Conservation (phyloP, 1,140 invertebrate genomes). For the Ceratitis capitata region DNA sequence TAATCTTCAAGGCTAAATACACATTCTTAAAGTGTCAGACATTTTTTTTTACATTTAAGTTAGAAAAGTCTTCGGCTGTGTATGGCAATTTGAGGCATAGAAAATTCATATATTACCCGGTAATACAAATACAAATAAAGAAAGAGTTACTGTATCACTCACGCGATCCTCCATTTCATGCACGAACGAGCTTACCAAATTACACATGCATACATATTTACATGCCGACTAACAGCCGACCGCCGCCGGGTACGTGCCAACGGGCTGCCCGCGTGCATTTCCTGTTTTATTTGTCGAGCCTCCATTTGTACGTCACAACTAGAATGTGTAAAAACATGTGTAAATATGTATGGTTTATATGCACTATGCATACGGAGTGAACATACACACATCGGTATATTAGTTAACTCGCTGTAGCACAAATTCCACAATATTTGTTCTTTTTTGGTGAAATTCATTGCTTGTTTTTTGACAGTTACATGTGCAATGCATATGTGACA, state of each 20-base stretch:
- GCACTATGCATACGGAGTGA: not conserved
- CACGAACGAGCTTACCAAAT: not conserved
- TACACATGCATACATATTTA: not conserved
- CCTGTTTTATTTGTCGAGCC: not conserved
- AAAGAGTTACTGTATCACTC: not conserved
- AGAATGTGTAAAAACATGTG: not conserved
- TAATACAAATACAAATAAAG: not conserved
- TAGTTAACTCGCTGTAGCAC: not conserved
- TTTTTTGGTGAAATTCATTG: not conserved
- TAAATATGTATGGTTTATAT: not conserved
- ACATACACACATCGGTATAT: not conserved
- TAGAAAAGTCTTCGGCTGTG: not conserved
- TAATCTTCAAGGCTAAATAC: not conserved
- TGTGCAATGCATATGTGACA: not conserved
- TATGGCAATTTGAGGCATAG: not conserved
- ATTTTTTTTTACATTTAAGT: not conserved
- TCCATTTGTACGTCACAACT: not conserved
- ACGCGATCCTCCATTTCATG: not conserved
- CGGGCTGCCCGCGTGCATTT: conserved; percentile 15
- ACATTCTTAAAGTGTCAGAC: not conserved
- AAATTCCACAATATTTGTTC: not conserved
- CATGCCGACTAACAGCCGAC: not conserved
- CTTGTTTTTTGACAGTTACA: not conserved
- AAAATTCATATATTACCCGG: not conserved
- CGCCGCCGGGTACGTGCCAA: not conserved